Conservation (phyloP, 2,888 invertebrate genomes). For the Synergus laeviventris region DNA sequence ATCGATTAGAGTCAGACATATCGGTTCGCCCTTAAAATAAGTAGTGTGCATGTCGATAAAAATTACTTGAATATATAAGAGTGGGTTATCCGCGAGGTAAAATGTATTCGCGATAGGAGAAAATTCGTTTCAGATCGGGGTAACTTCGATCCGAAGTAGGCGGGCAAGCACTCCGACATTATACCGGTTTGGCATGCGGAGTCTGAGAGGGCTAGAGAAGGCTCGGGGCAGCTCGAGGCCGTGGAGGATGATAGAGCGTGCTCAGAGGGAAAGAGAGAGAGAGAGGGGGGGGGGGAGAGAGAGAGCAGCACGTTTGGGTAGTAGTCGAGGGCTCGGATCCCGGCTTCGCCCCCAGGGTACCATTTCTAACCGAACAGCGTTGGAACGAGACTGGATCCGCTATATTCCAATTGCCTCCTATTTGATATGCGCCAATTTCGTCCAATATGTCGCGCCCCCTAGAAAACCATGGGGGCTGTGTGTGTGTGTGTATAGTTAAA, state of each 20-base stretch:
- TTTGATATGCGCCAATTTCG: constrained; percentile 75
- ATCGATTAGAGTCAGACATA: neutral
- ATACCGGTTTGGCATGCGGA: constrained; percentile 13
- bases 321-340: constrained; percentile 65
- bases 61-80: constrained; percentile 16
- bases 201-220: constrained; percentile 38
- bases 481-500: neutral
- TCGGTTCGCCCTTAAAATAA: neutral
- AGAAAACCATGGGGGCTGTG: neutral
- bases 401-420: constrained; percentile 73
- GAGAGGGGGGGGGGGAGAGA: constrained; percentile 40
- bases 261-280: constrained; percentile 47
- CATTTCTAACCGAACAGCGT: constrained; percentile 69
- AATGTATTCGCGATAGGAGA: constrained; percentile 31
- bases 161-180: constrained; percentile 46
- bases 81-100: constrained; percentile 14
- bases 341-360: constrained; percentile 70
- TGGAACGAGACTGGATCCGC: constrained; percentile 60
- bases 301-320: constrained; percentile 54
- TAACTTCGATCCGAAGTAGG: constrained; percentile 53
- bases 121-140: constrained; percentile 55
- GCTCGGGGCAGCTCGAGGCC: constrained; percentile 44
- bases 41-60: constrained; percentile 29
- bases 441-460: constrained; percentile 72
- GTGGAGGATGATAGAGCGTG: constrained; percentile 44